Evolutionary conservation across 2,113 vertebrate genomes (phyloP), one percentile per base, ranked within the genome.

Genomic region (Passerina amoena): DNA sequence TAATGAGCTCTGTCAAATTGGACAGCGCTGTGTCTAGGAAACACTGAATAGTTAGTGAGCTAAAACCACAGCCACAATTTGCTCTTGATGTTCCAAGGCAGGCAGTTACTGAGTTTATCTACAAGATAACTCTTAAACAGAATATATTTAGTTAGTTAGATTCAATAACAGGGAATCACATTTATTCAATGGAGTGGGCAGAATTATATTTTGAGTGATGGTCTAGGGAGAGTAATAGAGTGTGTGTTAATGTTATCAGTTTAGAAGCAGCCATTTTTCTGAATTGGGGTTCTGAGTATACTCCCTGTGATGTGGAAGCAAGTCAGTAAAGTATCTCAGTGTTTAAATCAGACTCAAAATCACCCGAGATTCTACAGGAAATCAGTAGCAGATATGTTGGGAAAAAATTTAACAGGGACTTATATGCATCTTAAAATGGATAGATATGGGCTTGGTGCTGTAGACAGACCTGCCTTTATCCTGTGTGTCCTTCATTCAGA

Each of bases 61-160:
- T 94, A 96, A 97, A 97, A 92, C 86, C 24, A 42, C 82, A 90
- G 85, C 68, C 65, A 84, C 51, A 86, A 91, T 97, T 97, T 94
- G 78, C 84, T 97, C 86, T 53, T 94, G 80, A 65, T 94, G 96
- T 72, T 96, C 72, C 82, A 83, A 88, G 53, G 75, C 59, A 95
- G 76, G 90, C 85, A 88, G 94, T 96, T 98, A 95, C 64, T 90
- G 88, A 96, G 80, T 95, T 96, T 97, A 95, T 97, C 95, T 95
- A 82, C 92, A 91, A 97, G 95, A 79, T 77, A 96, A 92, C 85
- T 92, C 92, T 97, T 96, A 96, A 95, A 92, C 86, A 95, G 87
- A 97, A 96, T 91, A 61, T 97, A 90, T 97, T 97, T 97, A 96
- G 76, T 76, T 92, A 83, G 79, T 95, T 94, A 82, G 37, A 59